A percentile compares a stretch with the other conserved stretches of the same genome.
phyloP scores from a whole-genome alignment of 2,113 vertebrate species.

The Orthonyx spaldingii region DNA sequence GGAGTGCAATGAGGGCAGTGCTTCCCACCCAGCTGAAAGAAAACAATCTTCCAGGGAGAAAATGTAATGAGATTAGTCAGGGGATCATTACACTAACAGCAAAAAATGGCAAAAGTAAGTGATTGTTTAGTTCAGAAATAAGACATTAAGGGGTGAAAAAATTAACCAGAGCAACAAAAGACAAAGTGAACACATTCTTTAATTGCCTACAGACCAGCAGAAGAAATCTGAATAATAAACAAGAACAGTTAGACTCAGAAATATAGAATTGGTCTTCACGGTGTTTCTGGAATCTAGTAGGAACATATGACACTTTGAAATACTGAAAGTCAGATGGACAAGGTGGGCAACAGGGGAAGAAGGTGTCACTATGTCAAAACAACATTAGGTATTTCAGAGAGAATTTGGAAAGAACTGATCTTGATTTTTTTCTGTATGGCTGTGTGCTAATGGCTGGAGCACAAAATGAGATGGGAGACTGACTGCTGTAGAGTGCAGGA shows the following conservation, averaged over 20 bases:
- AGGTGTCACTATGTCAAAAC: background rate
- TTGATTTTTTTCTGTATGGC: background rate
- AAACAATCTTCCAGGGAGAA: background rate
- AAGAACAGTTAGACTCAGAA: background rate
- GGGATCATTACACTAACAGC: conserved; percentile 5
- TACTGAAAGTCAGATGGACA: background rate
- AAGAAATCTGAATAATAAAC: background rate
- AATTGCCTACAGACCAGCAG: background rate
- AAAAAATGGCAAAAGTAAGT: background rate
- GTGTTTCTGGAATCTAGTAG: background rate
- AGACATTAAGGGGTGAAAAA: background rate
- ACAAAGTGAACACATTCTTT: background rate
- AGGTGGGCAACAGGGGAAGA: background rate
- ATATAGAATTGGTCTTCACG: background rate
- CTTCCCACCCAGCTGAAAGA: background rate
- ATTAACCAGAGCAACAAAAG: background rate
- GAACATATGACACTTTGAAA: background rate
- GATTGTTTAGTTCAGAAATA: background rate
- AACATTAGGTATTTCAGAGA: background rate
- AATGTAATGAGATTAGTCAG: background rate
- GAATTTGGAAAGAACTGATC: background rate
- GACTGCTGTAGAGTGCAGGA: background rate
- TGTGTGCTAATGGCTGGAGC: background rate
- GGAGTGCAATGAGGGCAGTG: background rate
- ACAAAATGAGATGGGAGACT: background rate